These are phyloP conservation scores for Melanotaenia nigrans DNA, from an alignment of 2,797 vertebrate species.

Conservation along the genomic window DNA sequence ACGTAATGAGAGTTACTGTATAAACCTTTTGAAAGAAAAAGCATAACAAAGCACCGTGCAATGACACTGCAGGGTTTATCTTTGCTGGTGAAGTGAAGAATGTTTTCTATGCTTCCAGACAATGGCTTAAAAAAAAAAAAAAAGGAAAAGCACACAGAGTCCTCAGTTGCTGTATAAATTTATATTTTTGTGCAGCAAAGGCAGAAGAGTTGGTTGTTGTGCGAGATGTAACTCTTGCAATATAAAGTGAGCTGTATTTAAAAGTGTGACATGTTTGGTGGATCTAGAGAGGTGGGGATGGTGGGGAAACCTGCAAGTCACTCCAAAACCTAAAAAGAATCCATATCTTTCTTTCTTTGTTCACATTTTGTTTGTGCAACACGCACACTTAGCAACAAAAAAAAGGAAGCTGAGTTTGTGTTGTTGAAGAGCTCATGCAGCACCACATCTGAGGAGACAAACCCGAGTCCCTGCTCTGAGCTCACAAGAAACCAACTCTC, in stretches of 20 bases:
- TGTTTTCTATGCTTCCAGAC: slow-evolving; percentile 44
- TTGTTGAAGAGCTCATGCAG: slow-evolving; percentile 42
- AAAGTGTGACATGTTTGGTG: slow-evolving; percentile 45
- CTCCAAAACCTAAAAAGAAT: slow-evolving; percentile 38
- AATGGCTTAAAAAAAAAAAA: slow-evolving; percentile 10
- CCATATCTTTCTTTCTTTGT: neutral
- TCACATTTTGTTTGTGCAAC: slow-evolving; percentile 25
- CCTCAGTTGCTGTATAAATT: slow-evolving; percentile 34
- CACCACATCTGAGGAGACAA: slow-evolving; percentile 50
- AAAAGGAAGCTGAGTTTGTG: slow-evolving; percentile 45
- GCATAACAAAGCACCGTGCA: slow-evolving; percentile 47
- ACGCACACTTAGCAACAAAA: slow-evolving; percentile 23
- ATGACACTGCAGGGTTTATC: slow-evolving; percentile 52
- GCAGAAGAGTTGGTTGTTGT: slow-evolving; percentile 26
- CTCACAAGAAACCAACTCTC: slow-evolving; percentile 22
- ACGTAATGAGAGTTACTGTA: slow-evolving; percentile 57
- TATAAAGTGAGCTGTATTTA: slow-evolving; percentile 46
- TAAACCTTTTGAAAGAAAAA: slow-evolving; percentile 58
- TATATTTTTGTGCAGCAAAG: slow-evolving; percentile 30
- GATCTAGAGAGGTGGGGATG: slow-evolving; percentile 18
- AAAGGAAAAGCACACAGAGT: slow-evolving; percentile 34
- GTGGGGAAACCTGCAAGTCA: slow-evolving; percentile 21
- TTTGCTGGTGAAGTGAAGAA: slow-evolving; percentile 28
- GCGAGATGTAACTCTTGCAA: slow-evolving; percentile 37
- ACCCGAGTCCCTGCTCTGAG: slow-evolving; percentile 35